Evolutionary conservation across 2,888 invertebrate genomes (phyloP).

Genomic region (Petrophora chlorosata): DNA sequence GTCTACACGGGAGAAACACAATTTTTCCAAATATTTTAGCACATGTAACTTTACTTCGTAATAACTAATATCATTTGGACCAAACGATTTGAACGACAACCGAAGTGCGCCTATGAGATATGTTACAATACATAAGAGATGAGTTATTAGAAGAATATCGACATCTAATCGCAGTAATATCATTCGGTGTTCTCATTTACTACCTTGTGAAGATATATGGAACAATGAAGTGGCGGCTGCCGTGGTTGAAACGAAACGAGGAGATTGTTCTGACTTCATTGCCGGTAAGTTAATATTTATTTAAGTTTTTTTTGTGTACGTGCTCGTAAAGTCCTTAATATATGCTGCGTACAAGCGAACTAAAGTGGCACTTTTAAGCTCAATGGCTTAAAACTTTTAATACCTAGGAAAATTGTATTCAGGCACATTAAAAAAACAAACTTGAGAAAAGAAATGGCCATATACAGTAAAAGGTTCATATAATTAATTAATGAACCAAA

Average conservation of each 20-base stretch:
- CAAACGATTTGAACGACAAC: slow-evolving; percentile 9
- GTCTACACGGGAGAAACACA: slow-evolving; percentile 3
- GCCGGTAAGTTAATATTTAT: slow-evolving; percentile 32
- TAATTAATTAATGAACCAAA: too few species aligned
- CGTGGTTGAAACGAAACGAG: slow-evolving; percentile 35
- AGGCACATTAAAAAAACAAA: too few species aligned
- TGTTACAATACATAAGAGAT: slow-evolving; percentile 20
- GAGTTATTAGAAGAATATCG: slow-evolving; percentile 21
- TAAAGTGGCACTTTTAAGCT: too few species aligned
- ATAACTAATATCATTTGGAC: background rate
- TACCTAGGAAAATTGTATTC: too few species aligned
- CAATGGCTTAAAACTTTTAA: too few species aligned
- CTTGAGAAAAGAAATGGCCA: too few species aligned
- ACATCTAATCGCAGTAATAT: slow-evolving; percentile 12
- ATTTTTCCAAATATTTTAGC: background rate
- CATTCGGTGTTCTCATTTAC: slow-evolving; percentile 19
- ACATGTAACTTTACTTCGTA: background rate
- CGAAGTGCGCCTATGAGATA: slow-evolving; percentile 12
- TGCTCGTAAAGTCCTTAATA: too few species aligned
- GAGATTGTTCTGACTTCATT: slow-evolving; percentile 29
- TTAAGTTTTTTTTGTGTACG: background rate
- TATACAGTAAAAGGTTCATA: too few species aligned
- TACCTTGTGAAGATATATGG: slow-evolving; percentile 15
- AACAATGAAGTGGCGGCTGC: slow-evolving; percentile 42
- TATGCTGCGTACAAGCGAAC: too few species aligned